Evolutionary conservation across 1,140 invertebrate species (phyloP), one percentile per base, ranked within the genome.

Genomic region (Caenorhabditis briggsae): DNA sequence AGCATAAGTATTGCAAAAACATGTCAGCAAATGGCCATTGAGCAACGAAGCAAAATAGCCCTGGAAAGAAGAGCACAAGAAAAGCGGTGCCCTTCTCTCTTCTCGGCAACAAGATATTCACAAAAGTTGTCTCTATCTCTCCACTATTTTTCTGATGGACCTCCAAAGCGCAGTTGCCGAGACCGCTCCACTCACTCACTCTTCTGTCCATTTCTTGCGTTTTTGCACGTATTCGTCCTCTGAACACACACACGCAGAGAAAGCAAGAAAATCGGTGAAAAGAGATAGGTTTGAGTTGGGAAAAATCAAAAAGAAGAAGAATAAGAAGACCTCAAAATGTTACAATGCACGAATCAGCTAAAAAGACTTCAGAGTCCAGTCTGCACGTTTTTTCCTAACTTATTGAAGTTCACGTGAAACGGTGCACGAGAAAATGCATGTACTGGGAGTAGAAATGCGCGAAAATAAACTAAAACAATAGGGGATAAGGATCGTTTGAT

Each of bases 191-290:
- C 70, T 50, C 43, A 46, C 20, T 33, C 33, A 33, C 33, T 33
- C 33, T 33, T 33, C 33, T 78, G 70, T 46, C 70, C 46, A 78
- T 78, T 78, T 78, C 46, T 50, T 78, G 46, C 70, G 46, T 46
- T 78, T 78, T 78, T 78, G 70, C 70, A 78, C 70, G 70, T 78
- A 78, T 78, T 78, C 70, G 70, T 78, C 70, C 46, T 78, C 70
- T 78, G 70, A 78, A 78, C 46, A 78, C 70, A 70, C 64, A 78
- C 70, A 78, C 70, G 70, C 70, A 78, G 70, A 78, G 70, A 78
- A 78, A 50, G 11, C 46, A 46, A 78, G 70, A 78, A 78, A 78
- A 78, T 78, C 46, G 23, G 33, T 9, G 23, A 14, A 0, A 16
- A 25, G 23, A 61, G 59, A 50, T 43, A 78, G n/a, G 43, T 14